Evolutionary conservation across 1,140 invertebrate species (phyloP), one percentile per base, ranked within the genome.

Genomic region (Caerostris extrusa): DNA sequence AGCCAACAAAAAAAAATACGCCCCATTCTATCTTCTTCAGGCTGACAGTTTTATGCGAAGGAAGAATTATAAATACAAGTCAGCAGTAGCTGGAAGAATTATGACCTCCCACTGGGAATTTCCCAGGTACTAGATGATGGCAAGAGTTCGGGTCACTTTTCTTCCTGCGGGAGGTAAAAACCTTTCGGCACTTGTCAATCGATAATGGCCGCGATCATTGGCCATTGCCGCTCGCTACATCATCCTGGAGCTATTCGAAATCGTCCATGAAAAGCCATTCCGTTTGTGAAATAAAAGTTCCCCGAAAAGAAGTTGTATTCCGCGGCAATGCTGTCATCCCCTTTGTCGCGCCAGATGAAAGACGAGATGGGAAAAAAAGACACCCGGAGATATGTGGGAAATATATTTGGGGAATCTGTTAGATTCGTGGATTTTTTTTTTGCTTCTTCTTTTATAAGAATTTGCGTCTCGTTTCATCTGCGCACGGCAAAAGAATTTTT

Each of bases 191-290:
- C 71, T 77, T 53, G 71, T 77, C 71, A 77, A 77, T 77, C 71
- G 71, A 77, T 77, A 77, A 12, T 53, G 71, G 34, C 71, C 71
- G 10, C 71, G 71, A 77, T 77, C 71, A 77, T 34, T 77, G 10
- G 71, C 34, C 71, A 77, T 77, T 77, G 34, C 7, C 50, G 53
- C 53, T 77, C 71, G 71, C 34, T 53, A 53, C 71, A 77, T 53
- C 71, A 77, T 77, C 71, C 71, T 34, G 34, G 50, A 60, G 53
- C n/a, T 56, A 85, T 58, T 58, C 12, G 83, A 85, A 85, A 56
- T 60, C 55, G 57, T 85, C 83, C 83, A 56, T 85, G 83, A 85
- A 85, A 85, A 85, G 83, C 83, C 5, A 56, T 85, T 85, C 83
- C 83, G 83, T 19, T 85, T 58, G 55, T 85, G 56, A 34, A 85